A percentile compares a stretch with the other conserved stretches of the same genome.
These are phyloP conservation scores for Pimpla rufipes DNA, from an alignment of 2,888 invertebrate species.

Conservation along the genomic window DNA sequence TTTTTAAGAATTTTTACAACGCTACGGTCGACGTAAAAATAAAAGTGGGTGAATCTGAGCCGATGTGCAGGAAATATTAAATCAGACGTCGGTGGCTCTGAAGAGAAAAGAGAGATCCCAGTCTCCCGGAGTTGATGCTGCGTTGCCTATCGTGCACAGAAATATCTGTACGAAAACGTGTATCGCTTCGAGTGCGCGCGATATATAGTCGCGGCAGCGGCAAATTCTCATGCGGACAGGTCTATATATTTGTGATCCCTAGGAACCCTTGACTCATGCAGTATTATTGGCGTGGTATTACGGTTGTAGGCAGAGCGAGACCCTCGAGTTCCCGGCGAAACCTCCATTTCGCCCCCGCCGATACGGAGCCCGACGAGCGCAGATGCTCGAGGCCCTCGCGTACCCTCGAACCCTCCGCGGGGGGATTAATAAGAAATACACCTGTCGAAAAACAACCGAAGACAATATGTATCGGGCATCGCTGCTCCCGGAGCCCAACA, in stretches of 20 bases:
- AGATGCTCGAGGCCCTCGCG: conserved; percentile 1
- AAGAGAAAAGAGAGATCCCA: not conserved
- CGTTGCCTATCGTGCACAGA: not conserved
- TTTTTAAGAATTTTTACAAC: too few species aligned
- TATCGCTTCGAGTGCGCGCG: conserved; percentile 5
- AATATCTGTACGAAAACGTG: not conserved
- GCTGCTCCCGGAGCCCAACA: not conserved
- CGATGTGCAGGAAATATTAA: not conserved
- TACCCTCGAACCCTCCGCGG: conserved; percentile 38
- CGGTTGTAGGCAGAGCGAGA: not conserved
- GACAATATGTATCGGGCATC: conserved; percentile 40
- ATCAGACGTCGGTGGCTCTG: not conserved
- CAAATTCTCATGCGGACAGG: not conserved
- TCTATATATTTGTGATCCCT: conserved; percentile 2
- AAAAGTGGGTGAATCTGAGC: not conserved
- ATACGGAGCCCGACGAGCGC: not conserved
- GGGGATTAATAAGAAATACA: conserved; percentile 65
- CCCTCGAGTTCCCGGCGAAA: conserved; percentile 9
- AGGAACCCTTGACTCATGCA: not conserved
- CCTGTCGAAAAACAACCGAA: conserved; percentile 52
- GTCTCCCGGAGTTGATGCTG: not conserved
- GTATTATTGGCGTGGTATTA: not conserved
- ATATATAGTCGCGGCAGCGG: not conserved
- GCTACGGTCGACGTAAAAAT: not conserved
- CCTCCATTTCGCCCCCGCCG: conserved; percentile 22